Evolutionary conservation across 2,888 invertebrate genomes (phyloP), one percentile per base, ranked within the genome.

Genomic region (Tanytarsus gracilentus): DNA sequence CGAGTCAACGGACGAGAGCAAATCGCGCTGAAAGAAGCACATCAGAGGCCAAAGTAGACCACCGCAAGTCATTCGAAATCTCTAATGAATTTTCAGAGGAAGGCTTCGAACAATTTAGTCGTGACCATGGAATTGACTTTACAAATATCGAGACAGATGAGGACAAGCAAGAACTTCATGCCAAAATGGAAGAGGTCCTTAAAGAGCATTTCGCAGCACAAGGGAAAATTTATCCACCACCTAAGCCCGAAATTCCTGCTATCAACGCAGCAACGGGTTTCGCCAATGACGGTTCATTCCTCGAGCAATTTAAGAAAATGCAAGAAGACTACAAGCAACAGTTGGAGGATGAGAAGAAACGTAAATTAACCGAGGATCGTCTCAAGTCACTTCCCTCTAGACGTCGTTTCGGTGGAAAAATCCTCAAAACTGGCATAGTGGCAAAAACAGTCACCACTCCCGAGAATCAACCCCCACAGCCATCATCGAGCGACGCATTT

Each of bases 231-330:
- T 74, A 80, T 59, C 79, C 76, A 61, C 72, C 77, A 3, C 80
- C 79, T 11, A 69, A 77, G 25, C 75, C 78, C 30, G 75, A 77
- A 48, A 83, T 88, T 68, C 82, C 83, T 1, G 88, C 88, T 68
- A 88, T 87, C 69, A 69, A 71, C 0, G 71, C 73, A 16, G 74
- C 73, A 66, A 73, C 74, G 0, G 71, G 74, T 1, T 74, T 74
- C 61, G 74, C 73, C 18, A 93, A 93, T 71, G 93, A 93, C 70
- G 93, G 93, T 3, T 88, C 89, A 64, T 93, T 93, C 69, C 76
- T 93, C 68, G 92, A 92, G 71, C 86, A 91, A 81, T 93, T 93
- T 68, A 92, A 92, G 72, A 89, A 87, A 71, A 85, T 92, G 87
- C 87, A 88, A 68, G 84, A 85, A 64, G 72, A 75, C 63, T 63